Evolutionary conservation across 2,113 vertebrate genomes (phyloP), one percentile per base, ranked within the genome.

Genomic region (Pungitius pungitius): DNA sequence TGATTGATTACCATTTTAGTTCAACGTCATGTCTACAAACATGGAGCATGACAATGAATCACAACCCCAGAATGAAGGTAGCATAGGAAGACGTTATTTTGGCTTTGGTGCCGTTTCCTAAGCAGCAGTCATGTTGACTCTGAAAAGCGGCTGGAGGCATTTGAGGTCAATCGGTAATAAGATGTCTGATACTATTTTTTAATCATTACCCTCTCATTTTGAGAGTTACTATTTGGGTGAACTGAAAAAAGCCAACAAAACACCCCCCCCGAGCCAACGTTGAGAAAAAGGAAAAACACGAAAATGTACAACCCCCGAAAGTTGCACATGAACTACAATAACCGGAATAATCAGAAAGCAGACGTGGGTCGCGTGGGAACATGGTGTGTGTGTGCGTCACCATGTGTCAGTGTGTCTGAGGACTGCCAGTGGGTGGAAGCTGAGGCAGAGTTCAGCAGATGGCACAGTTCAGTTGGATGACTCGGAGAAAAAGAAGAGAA

Each of bases 381-480:
- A 27, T 17, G 57, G 33, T 57, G 27, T 59, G 33, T 57, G 27
- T 59, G 55, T 63, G 49, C 65, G 49, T 22, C 58, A 69, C 3
- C 12, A 13, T 51, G 67, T 57, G 37, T 55, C 42, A 47, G 55
- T 37, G 37, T 43, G 43, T 67, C 55, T 62, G 74, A 56, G 65
- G 39, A 40, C n/a, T 74, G 59, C 49, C 60, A 10, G 63, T 54
- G 75, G 68, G 39, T 73, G 81, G 69, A 73, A 66, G 71, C 63
- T 69, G 75, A 71, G 66, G 59, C 24, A 63, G 42, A 80, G 59
- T 81, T 84, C 81, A 78, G 75, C 75, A 86, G 78, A 69, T 78
- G 75, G 78, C 78, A 70, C 64, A 77, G 78, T 79, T 84, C 66
- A 77, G 56, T 54, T 77, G 39, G 55, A 35, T 73, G 75, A 80